Base-by-base conservation (phyloP, 2,888 invertebrate species). In the Archips crataeganus region DNA sequence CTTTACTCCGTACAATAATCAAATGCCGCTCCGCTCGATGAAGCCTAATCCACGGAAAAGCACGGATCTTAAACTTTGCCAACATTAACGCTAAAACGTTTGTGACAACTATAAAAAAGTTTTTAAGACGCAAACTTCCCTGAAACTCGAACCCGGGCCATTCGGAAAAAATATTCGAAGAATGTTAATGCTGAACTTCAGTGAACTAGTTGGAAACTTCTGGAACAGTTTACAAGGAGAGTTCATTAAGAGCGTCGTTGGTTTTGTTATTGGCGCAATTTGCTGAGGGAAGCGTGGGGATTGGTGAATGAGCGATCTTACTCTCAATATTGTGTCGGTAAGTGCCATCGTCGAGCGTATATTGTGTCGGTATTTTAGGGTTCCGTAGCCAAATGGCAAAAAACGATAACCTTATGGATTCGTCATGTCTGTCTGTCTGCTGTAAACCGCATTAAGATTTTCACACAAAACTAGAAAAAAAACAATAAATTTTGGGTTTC, bases 241-340 rank as follows among this genome's bases (percentile, higher is more conserved):
- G 91, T 93, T 93, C 91, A 93, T 93, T 92, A 92, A 86, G 87
- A 86, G 81, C 83, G 84, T 89, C 87, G 89, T 86, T 88, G 86
- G 86, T 88, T 90, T 88, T 80, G 78, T 64, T 79, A 75, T 72
- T 82, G 89, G 84, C 75, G 36, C 75, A 77, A 83, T 79, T 74
- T 32, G 60, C 5, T 49, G 69, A 72, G 54, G n/a, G 2, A 9
- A 71, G 80, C 78, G 77, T 32, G 32, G 57, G 0, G 47, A 32
- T 32, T 8, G 15, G 23, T 23, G 5, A 10, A 60, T 39, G n/a
- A 36, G 54, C 1, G 49, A 1, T 3, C 6, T 5, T 6, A n/a
- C 49, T n/a, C 45, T 4, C 49, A 6, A n/a, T 8, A 2, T 13
- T 34, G 1, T 54, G 23, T 2, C 0, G 45, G 10, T 45, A 45